Evolutionary conservation across 2,888 invertebrate species (phyloP), one percentile per base, ranked within the genome.

Genomic region (Cylindroiulus punctatus): DNA sequence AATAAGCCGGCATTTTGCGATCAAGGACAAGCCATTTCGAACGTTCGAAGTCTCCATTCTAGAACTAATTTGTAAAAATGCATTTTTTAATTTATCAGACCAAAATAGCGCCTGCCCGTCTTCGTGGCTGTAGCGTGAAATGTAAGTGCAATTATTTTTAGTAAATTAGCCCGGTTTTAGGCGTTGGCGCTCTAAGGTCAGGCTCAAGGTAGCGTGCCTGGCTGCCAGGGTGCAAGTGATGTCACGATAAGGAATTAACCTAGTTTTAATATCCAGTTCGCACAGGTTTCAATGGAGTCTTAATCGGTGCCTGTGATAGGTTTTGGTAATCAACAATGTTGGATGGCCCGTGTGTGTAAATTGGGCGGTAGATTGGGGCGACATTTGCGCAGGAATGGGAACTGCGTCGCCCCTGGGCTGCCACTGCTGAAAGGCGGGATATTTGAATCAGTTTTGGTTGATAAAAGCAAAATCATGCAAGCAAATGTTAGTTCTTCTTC

Each of bases 21-120:
- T 22, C 57, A n/a, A 57, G 22, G 57, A 22, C 57, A 3, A 57
- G 5, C 8, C 57, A 57, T 7, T 57, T 57, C 22, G 47, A 19
- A n/a, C 17, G 47, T 19, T 57, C 57, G n/a, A 47, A 57, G n/a
- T 57, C n/a, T 19, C 57, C 7, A 5, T 57, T 57, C 2, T 7
- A 19, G 57, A 57, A 57, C 57, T 36, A 22, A 8, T 57, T 57
- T 57, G 22, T 7, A 22, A 57, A 57, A 57, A 57, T 57, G 57
- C 57, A 57, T 57, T 57, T 57, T 57, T 57, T 57, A 57, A 57
- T 57, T 57, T 57, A 57, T 57, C 57, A 57, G 57, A 22, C 57
- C 22, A 57, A 57, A 57, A 8, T 22, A 57, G 57, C n/a, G 22
- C 57, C 57, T 57, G 10, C 57, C 19, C 22, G 57, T 57, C 57